Conservation (phyloP, 2,797 vertebrate species). For the Sebastes trivittatus region DNA sequence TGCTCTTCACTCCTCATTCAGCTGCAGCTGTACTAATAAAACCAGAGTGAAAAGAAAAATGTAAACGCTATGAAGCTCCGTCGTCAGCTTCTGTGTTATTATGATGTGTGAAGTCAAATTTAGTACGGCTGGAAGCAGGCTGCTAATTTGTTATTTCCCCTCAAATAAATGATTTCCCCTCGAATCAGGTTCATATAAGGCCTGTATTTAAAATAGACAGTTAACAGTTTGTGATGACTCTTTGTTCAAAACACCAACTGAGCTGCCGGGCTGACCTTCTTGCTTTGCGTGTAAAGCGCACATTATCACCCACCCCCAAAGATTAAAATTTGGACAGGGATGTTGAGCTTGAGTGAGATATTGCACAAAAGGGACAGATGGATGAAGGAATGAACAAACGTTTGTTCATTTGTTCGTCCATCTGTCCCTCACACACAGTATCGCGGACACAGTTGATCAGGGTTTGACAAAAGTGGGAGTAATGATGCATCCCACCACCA, state of each 20-base stretch:
- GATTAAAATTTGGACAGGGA: slow-evolving; percentile 26
- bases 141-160: slow-evolving; percentile 23
- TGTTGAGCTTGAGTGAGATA: slow-evolving; percentile 29
- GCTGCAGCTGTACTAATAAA: slow-evolving; percentile 1
- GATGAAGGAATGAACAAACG: slow-evolving; percentile 54
- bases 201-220: background rate
- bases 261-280: slow-evolving; percentile 26
- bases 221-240: background rate
- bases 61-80: background rate
- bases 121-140: background rate
- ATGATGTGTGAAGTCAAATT: background rate
- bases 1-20: background rate
- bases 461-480: slow-evolving; percentile 39
- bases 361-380: slow-evolving; percentile 59
- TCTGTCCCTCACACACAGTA: slow-evolving; percentile 57
- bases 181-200: background rate
- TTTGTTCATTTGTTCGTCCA: slow-evolving; percentile 68
- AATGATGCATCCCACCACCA: slow-evolving; percentile 43
- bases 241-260: background rate
- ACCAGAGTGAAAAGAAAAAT: background rate
- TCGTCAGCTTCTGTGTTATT: background rate
- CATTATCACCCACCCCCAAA: slow-evolving; percentile 19
- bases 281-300: background rate
- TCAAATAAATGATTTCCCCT: background rate
- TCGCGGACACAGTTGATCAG: background rate